Evolutionary conservation across 2,888 invertebrate species (phyloP), one percentile per base, ranked within the genome.

Genomic region (Tuta absoluta): DNA sequence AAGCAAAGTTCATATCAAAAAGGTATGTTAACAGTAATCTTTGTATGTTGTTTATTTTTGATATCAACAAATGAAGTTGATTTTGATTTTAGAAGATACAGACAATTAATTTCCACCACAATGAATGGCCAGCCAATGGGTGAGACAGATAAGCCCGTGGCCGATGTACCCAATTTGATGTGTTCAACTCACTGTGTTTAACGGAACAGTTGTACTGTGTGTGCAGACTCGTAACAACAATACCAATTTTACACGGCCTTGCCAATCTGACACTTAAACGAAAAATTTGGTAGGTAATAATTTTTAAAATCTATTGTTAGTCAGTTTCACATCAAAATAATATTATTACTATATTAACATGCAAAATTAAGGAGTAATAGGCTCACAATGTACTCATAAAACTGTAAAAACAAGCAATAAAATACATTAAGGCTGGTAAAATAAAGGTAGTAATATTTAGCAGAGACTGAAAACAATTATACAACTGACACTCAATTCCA

Each of bases 131-230:
- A 64, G 64, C 61, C 56, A 64, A 62, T 64, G 57, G 63, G 71
- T 72, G 64, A 72, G 59, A 58, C 66, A 74, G 21, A 53, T 21
- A 49, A 49, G 49, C 49, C 49, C 49, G 2, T 74, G 75, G 76
- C 68, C 67, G 67, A 45, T 65, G n/a, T 5, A 66, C 70, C 75
- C 70, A 72, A 70, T 71, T 65, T 63, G 69, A 66, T 66, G 69
- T 65, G 62, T 71, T 66, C 65, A 75, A 82, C 83, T 83, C 82
- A 82, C 82, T 77, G 74, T 73, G 73, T 65, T 68, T 66, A 65
- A 67, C 74, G 17, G 37, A 51, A 67, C 65, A 68, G 72, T 70
- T 70, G 75, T 64, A 68, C 67, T 67, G 68, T 74, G 71, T 76
- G 74, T 73, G 72, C 75, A 66, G 76, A 73, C 69, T 75, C 76